Conservation (phyloP, 2,888 invertebrate genomes). For the Copidosoma aretas region DNA sequence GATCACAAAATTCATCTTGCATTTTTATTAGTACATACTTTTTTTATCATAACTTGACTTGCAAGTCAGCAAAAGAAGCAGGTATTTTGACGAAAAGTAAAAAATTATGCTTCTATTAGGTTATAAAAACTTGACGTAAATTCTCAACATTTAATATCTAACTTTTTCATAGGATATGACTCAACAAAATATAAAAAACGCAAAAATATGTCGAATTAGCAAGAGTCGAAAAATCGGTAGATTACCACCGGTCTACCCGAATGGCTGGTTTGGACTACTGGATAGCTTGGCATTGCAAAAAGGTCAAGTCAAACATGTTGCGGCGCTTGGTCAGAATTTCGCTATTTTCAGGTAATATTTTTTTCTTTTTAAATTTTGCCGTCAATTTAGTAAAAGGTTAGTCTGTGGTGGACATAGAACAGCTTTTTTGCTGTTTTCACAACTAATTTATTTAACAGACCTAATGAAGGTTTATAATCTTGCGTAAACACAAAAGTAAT, state of each 20-base stretch:
- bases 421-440: too few species aligned
- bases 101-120: too few species aligned
- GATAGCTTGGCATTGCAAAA: constrained; percentile 71
- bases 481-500: too few species aligned
- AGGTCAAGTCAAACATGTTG: constrained; percentile 68
- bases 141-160: neutral
- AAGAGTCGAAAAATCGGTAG: constrained; percentile 67
- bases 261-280: constrained; percentile 85
- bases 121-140: too few species aligned
- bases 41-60: neutral
- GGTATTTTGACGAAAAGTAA: too few species aligned
- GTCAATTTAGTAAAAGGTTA: too few species aligned
- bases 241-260: constrained; percentile 85
- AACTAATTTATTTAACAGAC: too few species aligned
- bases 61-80: too few species aligned
- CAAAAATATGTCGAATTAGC: constrained; percentile 13
- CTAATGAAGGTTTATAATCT: too few species aligned
- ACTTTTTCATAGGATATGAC: constrained; percentile 28
- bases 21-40: neutral
- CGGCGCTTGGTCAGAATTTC: constrained; percentile 69
- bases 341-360: constrained; percentile 57
- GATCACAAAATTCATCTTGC: neutral
- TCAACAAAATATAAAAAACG: neutral
- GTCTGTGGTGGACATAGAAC: too few species aligned
- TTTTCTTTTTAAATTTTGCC: neutral